Evolutionary conservation across 2,888 invertebrate genomes (phyloP), one percentile per base, ranked within the genome.

Genomic region (Belgica antarctica): DNA sequence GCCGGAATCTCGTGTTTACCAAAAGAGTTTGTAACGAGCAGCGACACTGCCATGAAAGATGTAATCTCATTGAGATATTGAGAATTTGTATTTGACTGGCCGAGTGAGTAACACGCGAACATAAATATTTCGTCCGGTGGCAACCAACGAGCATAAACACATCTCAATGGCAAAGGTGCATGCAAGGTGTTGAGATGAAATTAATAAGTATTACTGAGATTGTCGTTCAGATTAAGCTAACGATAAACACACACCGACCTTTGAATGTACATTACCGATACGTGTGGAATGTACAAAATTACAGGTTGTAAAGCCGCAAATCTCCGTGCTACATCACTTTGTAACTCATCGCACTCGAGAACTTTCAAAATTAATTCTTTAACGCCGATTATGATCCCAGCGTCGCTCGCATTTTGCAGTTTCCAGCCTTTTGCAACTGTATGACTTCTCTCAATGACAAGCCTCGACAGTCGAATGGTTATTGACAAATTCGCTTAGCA

Each of bases 361-460:
- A n/a, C n/a, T n/a, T n/a, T n/a, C n/a, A n/a, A n/a, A n/a, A n/a
- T n/a, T n/a, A n/a, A n/a, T n/a, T n/a, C n/a, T n/a, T n/a, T n/a
- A n/a, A n/a, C n/a, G n/a, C n/a, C n/a, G n/a, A n/a, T n/a, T n/a
- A n/a, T n/a, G n/a, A n/a, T n/a, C n/a, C n/a, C 34, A 34, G 34
- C 34, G n/a, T n/a, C n/a, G 7, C 34, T 34, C 34, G 34, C 34
- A 34, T 34, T 12, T 7, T 8, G 34, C 34, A 12, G 12, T 2
- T 15, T 10, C n/a, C 41, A 41, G 10, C 2, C n/a, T 41, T 41
- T 62, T 62, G 34, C 8, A 31, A 62, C 22, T 12, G 19, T 24
- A 34, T 3, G 36, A 62, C 17, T 19, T 27, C 17, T n/a, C 19
- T 62, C 62, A 62, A 62, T 62, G 62, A 19, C 62, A 62, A n/a